Evolutionary conservation across 1,140 invertebrate genomes (phyloP), one percentile per base, ranked within the genome.

Genomic region (Leguminivora glycinivorella): DNA sequence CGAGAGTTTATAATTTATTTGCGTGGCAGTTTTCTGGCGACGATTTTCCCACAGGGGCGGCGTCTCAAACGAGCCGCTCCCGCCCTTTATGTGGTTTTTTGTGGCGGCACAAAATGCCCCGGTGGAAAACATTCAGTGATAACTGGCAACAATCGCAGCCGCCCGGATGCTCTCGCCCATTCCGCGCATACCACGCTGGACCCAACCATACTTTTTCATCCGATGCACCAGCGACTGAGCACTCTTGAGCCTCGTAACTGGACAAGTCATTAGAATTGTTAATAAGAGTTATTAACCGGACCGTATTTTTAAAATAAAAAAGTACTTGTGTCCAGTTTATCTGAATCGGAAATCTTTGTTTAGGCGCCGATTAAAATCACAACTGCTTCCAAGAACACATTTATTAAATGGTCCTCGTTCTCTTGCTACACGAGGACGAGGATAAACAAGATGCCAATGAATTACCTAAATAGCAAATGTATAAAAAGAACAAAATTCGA

Each of bases 41-140:
- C 87, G 82, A 90, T 90, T 91, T 91, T 91, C 89, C 89, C 89
- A 91, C 89, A 91, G 85, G 84, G 88, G 85, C 86, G 85, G 83
- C 79, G 83, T 83, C 87, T 91, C 88, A 90, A 91, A 89, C 86
- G 87, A 86, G 80, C 84, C 85, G 83, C 84, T 77, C 80, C 84
- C 85, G 85, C 87, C 89, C 87, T 91, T 91, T 91, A 86, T 91
- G 88, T 84, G 85, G 84, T 89, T 91, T 91, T 91, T 91, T 89
- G 85, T 87, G 83, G 83, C 84, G 81, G 77, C 81, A 88, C 87
- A 88, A 87, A 89, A 90, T 89, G 80, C 87, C 80, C 82, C 83
- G 75, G 84, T 84, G 87, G 82, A 91, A 89, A 91, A 89, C 89
- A 91, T 91, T 90, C 89, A 90, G 89, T 89, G 88, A 91, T 91